Evolutionary conservation across 1,140 invertebrate genomes (phyloP), one percentile per base, ranked within the genome.

Genomic region (Drosophila leontia): DNA sequence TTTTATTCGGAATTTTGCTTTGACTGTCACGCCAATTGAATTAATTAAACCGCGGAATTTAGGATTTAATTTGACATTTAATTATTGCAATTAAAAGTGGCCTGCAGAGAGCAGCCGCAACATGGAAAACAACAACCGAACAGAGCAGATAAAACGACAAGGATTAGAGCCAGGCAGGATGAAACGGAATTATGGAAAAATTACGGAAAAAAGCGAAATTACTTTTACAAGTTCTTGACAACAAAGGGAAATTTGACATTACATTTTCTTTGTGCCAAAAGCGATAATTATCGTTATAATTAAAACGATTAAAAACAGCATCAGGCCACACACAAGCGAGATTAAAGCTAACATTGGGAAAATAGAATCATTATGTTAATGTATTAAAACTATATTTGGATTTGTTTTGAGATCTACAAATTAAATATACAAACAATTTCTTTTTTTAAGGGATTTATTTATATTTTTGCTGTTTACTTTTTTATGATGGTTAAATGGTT

Each of bases 41-140:
- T 78, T 78, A 78, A 78, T 71, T 71, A 62, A 70, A 64, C 76
- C 76, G 55, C 67, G 61, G 51, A 70, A 63, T 64, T 78, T 78
- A 61, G 74, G 59, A 62, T 78, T 70, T 69, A 78, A 61, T 78
- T 78, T 78, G 75, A 71, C 76, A 70, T 71, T 78, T 78, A 71
- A 78, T 78, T 78, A 64, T 71, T 61, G 35, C 65, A 71, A 78
- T 78, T 78, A 78, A 77, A 78, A 76, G 47, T 53, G 51, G 35
- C 67, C 45, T 55, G 50, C 42, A 48, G 53, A 56, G 58, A 51
- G 58, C 51, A 53, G 19, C 50, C 19, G 17, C 26, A 39, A 50
- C 53, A 55, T 3, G 34, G 17, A 44, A 42, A 68, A 55, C 29
- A 45, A 19, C 29, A 72, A 32, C 15, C 23, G 9, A 34, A 44